Conservation (phyloP, 2,113 vertebrate genomes). For the Corydoras maculifer region DNA sequence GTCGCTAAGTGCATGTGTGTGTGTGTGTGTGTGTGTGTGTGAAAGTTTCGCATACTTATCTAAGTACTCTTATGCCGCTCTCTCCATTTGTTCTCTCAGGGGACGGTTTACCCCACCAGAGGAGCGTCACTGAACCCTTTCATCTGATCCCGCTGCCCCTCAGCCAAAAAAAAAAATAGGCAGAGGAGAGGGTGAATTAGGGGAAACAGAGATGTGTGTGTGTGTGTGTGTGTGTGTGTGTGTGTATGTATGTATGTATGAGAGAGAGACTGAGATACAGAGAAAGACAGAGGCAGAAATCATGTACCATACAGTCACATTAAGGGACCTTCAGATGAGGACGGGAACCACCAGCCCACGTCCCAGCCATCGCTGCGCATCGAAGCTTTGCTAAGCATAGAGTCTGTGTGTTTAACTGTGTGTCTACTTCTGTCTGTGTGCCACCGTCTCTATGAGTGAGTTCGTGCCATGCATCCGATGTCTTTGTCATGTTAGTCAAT, state of each 20-base stretch:
- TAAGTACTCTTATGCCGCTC: slow-evolving; percentile 13
- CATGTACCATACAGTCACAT: slow-evolving; percentile 50
- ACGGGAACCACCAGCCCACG: slow-evolving; percentile 13
- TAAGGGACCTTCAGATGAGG: slow-evolving; percentile 45
- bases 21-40: slow-evolving; percentile 1
- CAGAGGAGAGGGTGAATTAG: too few species aligned
- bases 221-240: too few species aligned
- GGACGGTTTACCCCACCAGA: slow-evolving; percentile 68
- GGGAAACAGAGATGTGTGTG: too few species aligned
- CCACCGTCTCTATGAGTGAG: slow-evolving; percentile 31
- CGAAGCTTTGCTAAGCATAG: neutral
- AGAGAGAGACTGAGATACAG: neutral
- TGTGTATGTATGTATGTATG: too few species aligned
- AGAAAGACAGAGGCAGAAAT: slow-evolving; percentile 17
- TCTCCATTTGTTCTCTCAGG: slow-evolving; percentile 53
- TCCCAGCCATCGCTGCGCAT: slow-evolving; percentile 1
- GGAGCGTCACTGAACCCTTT: slow-evolving; percentile 70
- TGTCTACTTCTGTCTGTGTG: slow-evolving; percentile 9
- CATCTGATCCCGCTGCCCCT: slow-evolving; percentile 57
- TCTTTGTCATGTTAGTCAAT: neutral
- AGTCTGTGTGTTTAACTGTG: slow-evolving; percentile 27
- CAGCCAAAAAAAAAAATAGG: slow-evolving; percentile 34
- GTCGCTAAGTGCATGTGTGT: neutral
- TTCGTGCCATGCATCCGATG: slow-evolving; percentile 40
- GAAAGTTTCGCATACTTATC: neutral